Conservation (phyloP, 1,140 invertebrate genomes). For the Potamilus streckersoni region DNA sequence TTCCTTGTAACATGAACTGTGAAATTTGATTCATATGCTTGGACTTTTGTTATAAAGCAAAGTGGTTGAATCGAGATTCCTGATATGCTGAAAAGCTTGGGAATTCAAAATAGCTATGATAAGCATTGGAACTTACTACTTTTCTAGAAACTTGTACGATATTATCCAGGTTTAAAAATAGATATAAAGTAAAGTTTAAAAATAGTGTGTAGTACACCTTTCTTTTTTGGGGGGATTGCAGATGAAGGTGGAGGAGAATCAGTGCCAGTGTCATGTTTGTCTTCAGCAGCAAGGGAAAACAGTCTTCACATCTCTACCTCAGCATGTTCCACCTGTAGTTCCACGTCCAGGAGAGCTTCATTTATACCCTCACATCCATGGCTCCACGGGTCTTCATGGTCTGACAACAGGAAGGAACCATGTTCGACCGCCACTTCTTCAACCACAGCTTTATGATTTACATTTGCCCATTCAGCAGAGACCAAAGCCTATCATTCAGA, state of each 20-base stretch:
- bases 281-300: constrained; percentile 61
- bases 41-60: too few species aligned
- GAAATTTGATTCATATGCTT: too few species aligned
- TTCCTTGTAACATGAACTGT: too few species aligned
- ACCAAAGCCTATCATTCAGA: constrained; percentile 42
- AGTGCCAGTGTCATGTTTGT: constrained; percentile 66
- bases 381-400: constrained; percentile 52
- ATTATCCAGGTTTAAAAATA: not conserved
- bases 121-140: too few species aligned
- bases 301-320: constrained; percentile 58
- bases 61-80: too few species aligned
- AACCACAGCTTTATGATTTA: constrained; percentile 63
- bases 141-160: too few species aligned
- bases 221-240: constrained; percentile 19
- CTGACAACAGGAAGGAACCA: constrained; percentile 32
- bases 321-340: constrained; percentile 47
- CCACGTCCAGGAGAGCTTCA: constrained; percentile 61
- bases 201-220: not conserved
- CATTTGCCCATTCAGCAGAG: constrained; percentile 45
- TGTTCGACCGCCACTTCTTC: constrained; percentile 46
- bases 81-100: too few species aligned
- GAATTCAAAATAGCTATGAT: too few species aligned
- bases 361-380: constrained; percentile 68
- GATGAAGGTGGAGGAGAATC: constrained; percentile 50
- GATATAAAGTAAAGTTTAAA: not conserved